Percentiles rank a stretch among this genome's conserved stretches.
These are phyloP conservation scores for Drosophila mojavensis DNA, from an alignment of 1,140 invertebrate genomes.

Conservation along the genomic window DNA sequence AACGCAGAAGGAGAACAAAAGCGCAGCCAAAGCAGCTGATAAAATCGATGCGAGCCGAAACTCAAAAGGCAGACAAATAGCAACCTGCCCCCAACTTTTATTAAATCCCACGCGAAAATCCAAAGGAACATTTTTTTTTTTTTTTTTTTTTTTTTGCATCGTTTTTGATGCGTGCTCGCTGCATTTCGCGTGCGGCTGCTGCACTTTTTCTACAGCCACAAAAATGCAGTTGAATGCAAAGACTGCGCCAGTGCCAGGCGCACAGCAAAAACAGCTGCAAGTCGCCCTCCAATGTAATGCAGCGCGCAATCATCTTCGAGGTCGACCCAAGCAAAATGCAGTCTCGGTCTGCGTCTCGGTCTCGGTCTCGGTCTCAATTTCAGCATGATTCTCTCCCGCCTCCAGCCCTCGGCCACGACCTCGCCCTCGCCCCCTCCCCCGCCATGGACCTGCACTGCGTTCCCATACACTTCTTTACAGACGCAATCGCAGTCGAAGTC, in stretches of 20 bases:
- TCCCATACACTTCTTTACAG: constrained; percentile 11
- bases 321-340: constrained; percentile 46
- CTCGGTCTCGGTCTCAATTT: not conserved
- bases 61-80: not conserved
- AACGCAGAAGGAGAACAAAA: not conserved
- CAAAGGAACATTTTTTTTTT: constrained; percentile 17
- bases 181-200: constrained; percentile 30
- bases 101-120: not conserved
- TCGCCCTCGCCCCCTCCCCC: no score
- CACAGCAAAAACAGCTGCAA: constrained; percentile 52
- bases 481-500: constrained; percentile 44
- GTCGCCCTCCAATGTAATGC: constrained; percentile 23
- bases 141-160: constrained; percentile 20
- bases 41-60: constrained; percentile 7
- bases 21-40: constrained; percentile 4
- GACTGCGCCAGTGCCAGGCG: constrained; percentile 69
- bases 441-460: not conserved
- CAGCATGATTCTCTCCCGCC: not conserved
- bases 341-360: constrained; percentile 7
- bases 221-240: constrained; percentile 77
- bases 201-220: constrained; percentile 54
- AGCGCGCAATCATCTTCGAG: constrained; percentile 49
- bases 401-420: not conserved
- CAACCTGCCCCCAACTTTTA: not conserved
- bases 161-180: constrained; percentile 53